Evolutionary conservation across 2,113 vertebrate species (phyloP).

Genomic region (Arizona elegans): DNA sequence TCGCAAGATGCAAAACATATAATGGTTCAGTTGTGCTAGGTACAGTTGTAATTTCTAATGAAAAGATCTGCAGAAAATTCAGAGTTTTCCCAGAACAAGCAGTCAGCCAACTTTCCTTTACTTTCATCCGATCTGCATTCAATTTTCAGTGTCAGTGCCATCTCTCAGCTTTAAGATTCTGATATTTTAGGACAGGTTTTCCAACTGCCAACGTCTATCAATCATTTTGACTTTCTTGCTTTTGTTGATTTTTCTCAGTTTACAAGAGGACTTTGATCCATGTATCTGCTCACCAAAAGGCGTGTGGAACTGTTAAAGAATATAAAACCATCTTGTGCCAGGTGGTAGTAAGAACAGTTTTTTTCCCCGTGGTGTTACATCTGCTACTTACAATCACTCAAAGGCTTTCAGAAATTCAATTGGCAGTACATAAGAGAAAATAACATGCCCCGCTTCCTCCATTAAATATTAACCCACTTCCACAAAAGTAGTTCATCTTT

Average conservation of each 20-base stretch:
- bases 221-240: background rate
- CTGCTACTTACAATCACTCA: background rate
- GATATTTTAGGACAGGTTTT: background rate
- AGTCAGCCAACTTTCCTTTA: background rate
- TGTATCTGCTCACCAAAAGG: background rate
- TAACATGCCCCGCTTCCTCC: background rate
- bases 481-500: background rate
- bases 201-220: background rate
- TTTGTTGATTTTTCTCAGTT: background rate
- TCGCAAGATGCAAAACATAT: background rate
- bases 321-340: background rate
- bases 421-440: background rate
- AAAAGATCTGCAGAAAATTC: background rate
- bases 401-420: background rate
- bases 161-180: background rate
- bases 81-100: background rate
- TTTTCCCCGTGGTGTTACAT: background rate
- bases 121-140: background rate
- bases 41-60: slow-evolving; percentile 20
- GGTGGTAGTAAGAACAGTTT: background rate
- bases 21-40: background rate
- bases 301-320: background rate
- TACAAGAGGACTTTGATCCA: background rate
- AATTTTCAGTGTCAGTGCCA: background rate
- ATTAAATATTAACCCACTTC: background rate